Evolutionary conservation across 2,797 vertebrate species (phyloP), one percentile per base, ranked within the genome.

Genomic region (Saxicola maurus): DNA sequence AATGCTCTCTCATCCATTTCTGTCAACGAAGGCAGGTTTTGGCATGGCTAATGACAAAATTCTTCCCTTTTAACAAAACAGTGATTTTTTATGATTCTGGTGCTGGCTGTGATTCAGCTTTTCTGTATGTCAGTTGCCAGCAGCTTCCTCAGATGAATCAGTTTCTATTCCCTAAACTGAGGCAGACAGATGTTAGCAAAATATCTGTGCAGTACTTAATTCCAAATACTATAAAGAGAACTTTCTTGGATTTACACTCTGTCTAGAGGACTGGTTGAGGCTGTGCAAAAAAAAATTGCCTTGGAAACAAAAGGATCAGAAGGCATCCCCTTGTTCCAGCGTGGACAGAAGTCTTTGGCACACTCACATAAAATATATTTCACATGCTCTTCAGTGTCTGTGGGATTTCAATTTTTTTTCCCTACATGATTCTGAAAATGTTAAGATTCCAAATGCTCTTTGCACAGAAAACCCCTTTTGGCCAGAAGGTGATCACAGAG

Each of bases 131-230:
- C 82, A 73, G 65, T 86, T 95, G 95, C 95, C 94, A 96, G 82
- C 88, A 87, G 73, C 77, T 95, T 95, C 89, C 82, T 96, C 92
- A 87, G 89, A 96, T 87, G 82, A 95, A 93, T 90, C 87, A 75
- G 86, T 82, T 93, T 93, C 86, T 82, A 61, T 35, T 94, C 87
- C 87, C 87, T 90, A 92, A 91, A 87, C 76, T 62, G 89, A 93
- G 81, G 73, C 68, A 90, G 83, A 72, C 93, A 95, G 93, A 95
- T 95, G 86, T 95, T 94, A 93, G 65, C 55, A 87, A 92, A 96
- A 90, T 95, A 91, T 89, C 91, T 68, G 35, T 74, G 56, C 46
- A 55, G 38, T 62, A 74, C 81, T 95, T 94, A 93, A 93, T 95
- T 93, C 82, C 79, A 93, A 91, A 84, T 89, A 95, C 71, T 78